Evolutionary conservation across 2,797 vertebrate genomes (phyloP).

Genomic region (Monodelphis domestica): DNA sequence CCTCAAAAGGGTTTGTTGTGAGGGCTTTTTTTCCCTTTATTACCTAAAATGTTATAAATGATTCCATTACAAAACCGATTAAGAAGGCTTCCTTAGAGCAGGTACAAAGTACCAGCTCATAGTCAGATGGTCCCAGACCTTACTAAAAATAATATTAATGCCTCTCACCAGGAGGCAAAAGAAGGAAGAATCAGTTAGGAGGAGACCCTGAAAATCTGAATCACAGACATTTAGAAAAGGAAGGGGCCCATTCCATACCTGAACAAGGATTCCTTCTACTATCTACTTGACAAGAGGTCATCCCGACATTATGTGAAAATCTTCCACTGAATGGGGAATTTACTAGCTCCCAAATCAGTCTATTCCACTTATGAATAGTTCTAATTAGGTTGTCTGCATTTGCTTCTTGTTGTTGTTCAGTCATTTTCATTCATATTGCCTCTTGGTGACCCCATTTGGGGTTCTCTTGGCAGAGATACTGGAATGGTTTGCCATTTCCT

Average conservation of each 20-base stretch:
- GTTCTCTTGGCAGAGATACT: too few relatives aligned
- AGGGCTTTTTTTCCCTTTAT: background rate
- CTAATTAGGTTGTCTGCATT: background rate
- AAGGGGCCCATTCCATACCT: background rate
- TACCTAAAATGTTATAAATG: conserved; percentile 51
- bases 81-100: background rate
- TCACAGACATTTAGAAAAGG: background rate
- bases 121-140: conserved; percentile 1
- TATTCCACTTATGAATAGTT: background rate
- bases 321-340: background rate
- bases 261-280: background rate
- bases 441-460: too few relatives aligned
- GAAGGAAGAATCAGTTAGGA: background rate
- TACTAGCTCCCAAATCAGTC: background rate
- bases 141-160: background rate
- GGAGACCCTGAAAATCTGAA: background rate
- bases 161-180: background rate
- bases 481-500: too few relatives aligned
- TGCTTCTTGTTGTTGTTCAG: too few relatives aligned
- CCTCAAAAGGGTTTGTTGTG: conserved; percentile 54
- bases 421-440: too few relatives aligned
- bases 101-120: background rate
- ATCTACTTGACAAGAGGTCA: background rate
- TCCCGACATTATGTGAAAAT: background rate
- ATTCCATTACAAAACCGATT: conserved; percentile 45